Conservation (phyloP, 2,797 vertebrate genomes). For the Morelia viridis region DNA sequence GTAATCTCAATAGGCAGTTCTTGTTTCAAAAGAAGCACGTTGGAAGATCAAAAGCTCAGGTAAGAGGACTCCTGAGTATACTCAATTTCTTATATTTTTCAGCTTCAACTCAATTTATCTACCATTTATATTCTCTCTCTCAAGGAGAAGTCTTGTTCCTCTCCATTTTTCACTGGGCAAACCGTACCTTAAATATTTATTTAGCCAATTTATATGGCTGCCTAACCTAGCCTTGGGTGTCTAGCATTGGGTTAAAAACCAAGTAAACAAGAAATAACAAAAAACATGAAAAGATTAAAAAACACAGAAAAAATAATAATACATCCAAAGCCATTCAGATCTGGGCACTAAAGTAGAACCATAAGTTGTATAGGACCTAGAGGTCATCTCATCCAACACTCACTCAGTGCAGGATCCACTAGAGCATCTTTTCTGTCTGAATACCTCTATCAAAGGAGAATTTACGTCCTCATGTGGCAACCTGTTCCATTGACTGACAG, state of each 20-base stretch:
- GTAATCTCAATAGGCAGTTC: slow-evolving; percentile 98
- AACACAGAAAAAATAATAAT: background rate
- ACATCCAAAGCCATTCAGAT: background rate
- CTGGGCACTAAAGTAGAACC: background rate
- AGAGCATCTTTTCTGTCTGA: too few species aligned
- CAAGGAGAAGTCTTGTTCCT: background rate
- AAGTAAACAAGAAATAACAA: background rate
- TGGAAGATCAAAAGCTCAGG: slow-evolving; percentile 97
- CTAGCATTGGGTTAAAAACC: background rate
- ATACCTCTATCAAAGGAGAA: too few species aligned
- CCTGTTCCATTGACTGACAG: too few species aligned
- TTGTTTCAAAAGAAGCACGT: slow-evolving; percentile 99
- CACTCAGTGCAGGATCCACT: too few species aligned
- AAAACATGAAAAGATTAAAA: background rate
- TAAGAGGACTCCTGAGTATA: slow-evolving; percentile 57
- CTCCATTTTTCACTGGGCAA: background rate
- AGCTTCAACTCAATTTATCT: background rate
- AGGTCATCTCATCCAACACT: background rate
- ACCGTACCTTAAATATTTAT: background rate
- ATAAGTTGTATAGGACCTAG: background rate
- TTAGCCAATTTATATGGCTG: background rate
- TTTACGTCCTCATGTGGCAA: too few species aligned
- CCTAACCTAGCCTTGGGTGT: background rate
- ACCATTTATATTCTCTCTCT: background rate
- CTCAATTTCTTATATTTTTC: background rate